Evolutionary conservation across 2,888 invertebrate genomes (phyloP), one percentile per base, ranked within the genome.

Genomic region (Brenthis hecate): DNA sequence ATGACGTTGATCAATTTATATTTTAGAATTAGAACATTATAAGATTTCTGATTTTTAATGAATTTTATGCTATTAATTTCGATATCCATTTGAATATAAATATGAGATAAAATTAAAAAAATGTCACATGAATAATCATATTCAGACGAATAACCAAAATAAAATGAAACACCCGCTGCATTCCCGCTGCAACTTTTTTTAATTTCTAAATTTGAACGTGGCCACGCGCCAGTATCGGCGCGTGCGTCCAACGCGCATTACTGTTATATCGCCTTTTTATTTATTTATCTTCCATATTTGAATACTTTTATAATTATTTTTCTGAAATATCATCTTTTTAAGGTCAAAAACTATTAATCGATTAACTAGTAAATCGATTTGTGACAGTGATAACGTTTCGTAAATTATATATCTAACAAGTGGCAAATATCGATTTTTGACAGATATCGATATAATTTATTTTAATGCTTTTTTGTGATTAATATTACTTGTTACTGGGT

Each of bases 191-290:
- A 87, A 81, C 79, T 80, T 78, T 83, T 81, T 85, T 85, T 86
- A 86, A 88, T 85, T 85, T 92, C 92, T 92, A 92, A 89, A 81
- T 91, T 88, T 85, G 90, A 86, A 87, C 85, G 86, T 86, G 87
- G 86, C 85, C 85, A 84, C 90, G 86, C 84, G 90, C 90, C 91
- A 91, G 91, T 91, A 81, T 79, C 82, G 78, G 81, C 87, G 85
- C 85, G 86, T 81, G 82, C 81, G 85, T 87, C 81, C 81, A 80
- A 79, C 82, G 85, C 84, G 85, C 89, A 82, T 86, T 84, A 80
- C 83, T 79, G 76, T 66, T 60, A 53, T 53, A 78, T 66, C 70
- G 78, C 79, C 75, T 76, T 76, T 77, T 75, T 73, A 56, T 66
- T 66, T 71, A 51, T 68, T 73, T 70, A 57, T 58, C 28, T 67